Evolutionary conservation across 2,797 vertebrate species (phyloP), one percentile per base, ranked within the genome.

Genomic region (Parotocinclus haroldoi): DNA sequence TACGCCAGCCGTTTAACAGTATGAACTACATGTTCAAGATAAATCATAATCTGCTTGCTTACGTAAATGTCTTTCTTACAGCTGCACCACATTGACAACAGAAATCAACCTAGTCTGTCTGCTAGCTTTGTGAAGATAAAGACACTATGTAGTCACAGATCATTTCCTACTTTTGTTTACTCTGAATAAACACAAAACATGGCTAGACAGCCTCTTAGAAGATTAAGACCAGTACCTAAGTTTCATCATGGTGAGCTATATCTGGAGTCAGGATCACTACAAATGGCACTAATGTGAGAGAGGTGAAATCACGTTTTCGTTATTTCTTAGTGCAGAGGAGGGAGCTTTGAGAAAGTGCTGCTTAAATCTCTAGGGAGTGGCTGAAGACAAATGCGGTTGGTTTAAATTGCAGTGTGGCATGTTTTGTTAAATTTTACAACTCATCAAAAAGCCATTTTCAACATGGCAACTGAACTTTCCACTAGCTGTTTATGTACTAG

Each of bases 401-500:
- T 46, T 69, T 50, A 19, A 55, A 65, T 45, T 71, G 49, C 69
- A 54, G 54, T 63, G 14, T 27, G 18, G 39, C 27, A 7, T 68
- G 36, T 59, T 57, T 70, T 36, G 18, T 48, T 54, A 57, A 74
- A 63, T 48, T 65, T 49, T 58, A 64, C 55, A 64, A 71, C 42
- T 69, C 58, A 74, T 69, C 44, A 68, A 60, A 72, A 65, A 54
- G 17, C 58, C 57, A 19, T 65, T 67, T 71, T 60, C 27, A 46
- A 66, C 46, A 27, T 14, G 10, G 52, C 59, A 63, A 78, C 19
- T 54, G 50, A 68, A 58, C 58, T 57, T 48, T 64, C 39, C n/a
- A 66, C 45, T 51, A 49, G 49, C 58, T 78, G 72, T 78, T 76
- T 75, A 75, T 57, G 52, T 73, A 68, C 42, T 63, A 51, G 59